phyloP scores from a whole-genome alignment of 1,140 invertebrate species.

The Drosophila kurseongensis region DNA sequence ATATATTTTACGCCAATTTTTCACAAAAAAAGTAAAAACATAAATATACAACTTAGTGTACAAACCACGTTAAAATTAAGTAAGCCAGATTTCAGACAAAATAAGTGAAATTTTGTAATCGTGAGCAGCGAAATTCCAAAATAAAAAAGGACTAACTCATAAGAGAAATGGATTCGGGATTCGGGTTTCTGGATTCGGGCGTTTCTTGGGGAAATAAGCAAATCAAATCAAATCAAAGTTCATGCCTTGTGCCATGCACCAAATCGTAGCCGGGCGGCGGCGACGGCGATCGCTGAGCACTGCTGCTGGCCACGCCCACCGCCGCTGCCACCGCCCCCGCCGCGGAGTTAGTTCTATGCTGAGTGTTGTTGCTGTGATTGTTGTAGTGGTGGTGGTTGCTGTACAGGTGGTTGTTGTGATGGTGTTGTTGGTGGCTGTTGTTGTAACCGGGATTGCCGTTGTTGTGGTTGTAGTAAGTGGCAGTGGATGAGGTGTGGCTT shows the following conservation, averaged over 20 bases:
- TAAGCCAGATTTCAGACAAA: too few species aligned
- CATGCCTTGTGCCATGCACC: slow-evolving; percentile 85
- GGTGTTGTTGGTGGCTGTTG: slow-evolving; percentile 49
- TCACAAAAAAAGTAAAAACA: too few species aligned
- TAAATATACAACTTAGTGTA: too few species aligned
- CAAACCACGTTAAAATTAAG: too few species aligned
- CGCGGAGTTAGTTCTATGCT: slow-evolving; percentile 79
- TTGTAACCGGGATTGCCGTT: slow-evolving; percentile 58
- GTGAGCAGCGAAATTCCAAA: neutral
- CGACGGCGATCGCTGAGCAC: slow-evolving; percentile 70
- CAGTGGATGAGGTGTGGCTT: slow-evolving; percentile 71
- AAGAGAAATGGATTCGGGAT: slow-evolving; percentile 10
- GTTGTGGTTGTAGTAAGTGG: slow-evolving; percentile 66
- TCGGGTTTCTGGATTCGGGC: neutral
- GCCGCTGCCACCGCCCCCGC: slow-evolving; percentile 41
- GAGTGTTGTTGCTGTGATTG: slow-evolving; percentile 50
- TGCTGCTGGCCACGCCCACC: slow-evolving; percentile 28
- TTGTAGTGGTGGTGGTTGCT: slow-evolving; percentile 52
- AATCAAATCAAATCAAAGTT: slow-evolving; percentile 75
- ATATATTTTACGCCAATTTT: too few species aligned
- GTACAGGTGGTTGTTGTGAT: slow-evolving; percentile 52
- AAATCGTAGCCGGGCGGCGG: slow-evolving; percentile 84
- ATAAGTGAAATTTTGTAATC: neutral
- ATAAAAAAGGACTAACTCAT: neutral
- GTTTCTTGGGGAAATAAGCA: slow-evolving; percentile 20